Conservation (phyloP, 2,797 vertebrate genomes). For the Sebastes steindachneri region DNA sequence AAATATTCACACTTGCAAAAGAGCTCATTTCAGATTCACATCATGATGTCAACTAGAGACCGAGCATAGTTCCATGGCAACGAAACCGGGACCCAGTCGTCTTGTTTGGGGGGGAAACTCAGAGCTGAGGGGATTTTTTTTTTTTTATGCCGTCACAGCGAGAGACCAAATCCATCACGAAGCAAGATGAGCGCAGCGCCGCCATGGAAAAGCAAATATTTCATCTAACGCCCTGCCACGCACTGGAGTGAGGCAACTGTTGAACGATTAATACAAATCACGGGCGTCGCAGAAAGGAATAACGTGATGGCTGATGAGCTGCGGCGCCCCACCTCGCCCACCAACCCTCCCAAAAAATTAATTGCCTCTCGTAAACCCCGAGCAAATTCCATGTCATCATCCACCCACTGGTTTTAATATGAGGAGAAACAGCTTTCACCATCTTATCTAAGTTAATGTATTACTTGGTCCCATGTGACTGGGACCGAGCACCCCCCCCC, state of each 20-base stretch:
- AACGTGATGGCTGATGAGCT: constrained; percentile 17
- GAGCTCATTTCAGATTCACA: constrained; percentile 42
- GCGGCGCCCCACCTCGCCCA: neutral
- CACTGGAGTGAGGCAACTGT: constrained; percentile 21
- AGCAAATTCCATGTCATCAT: constrained; percentile 53
- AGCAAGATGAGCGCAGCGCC: constrained; percentile 1
- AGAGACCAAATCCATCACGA: constrained; percentile 31
- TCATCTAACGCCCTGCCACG: constrained; percentile 3
- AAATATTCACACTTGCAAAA: constrained; percentile 23
- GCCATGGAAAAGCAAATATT: constrained; percentile 40
- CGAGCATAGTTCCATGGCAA: constrained; percentile 1
- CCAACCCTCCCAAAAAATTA: constrained; percentile 30
- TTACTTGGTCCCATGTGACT: constrained; percentile 61
- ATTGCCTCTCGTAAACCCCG: constrained; percentile 53
- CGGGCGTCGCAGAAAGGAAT: constrained; percentile 1
- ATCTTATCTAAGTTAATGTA: constrained; percentile 76
- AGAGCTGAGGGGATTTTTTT: neutral
- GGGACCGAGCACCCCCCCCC: neutral
- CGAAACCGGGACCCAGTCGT: constrained; percentile 2
- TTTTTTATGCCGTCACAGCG: neutral
- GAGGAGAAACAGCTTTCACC: constrained; percentile 66
- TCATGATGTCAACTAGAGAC: constrained; percentile 24
- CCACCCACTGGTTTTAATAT: constrained; percentile 69
- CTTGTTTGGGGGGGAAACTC: neutral
- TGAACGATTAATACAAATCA: constrained; percentile 45